Conservation (phyloP, 1,140 invertebrate species). For the Drosophila setifemur region DNA sequence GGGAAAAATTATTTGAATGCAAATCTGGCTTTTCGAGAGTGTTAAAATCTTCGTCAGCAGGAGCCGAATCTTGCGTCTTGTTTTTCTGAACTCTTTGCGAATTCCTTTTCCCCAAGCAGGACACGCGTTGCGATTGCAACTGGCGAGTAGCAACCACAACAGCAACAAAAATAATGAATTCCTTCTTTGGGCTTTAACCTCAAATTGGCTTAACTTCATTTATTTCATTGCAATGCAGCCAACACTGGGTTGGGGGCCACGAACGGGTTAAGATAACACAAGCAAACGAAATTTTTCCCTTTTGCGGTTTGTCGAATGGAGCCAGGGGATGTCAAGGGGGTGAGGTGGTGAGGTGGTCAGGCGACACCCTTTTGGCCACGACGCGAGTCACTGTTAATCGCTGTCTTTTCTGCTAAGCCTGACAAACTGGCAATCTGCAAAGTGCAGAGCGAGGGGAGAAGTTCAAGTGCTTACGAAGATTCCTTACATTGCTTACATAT, state of each 20-base stretch:
- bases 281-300: slow-evolving; percentile 43
- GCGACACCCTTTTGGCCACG: slow-evolving; percentile 21
- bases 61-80: background rate
- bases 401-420: slow-evolving; percentile 29
- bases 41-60: background rate
- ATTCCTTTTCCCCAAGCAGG: slow-evolving; percentile 52
- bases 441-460: background rate
- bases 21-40: background rate
- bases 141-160: slow-evolving; percentile 12
- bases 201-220: slow-evolving; percentile 79
- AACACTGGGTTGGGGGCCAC: slow-evolving; percentile 5
- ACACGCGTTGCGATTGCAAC: slow-evolving; percentile 52
- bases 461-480: slow-evolving; percentile 8
- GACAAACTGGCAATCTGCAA: slow-evolving; percentile 32
- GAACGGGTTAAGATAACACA: slow-evolving; percentile 43
- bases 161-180: slow-evolving; percentile 66
- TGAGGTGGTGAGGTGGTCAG: background rate
- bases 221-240: slow-evolving; percentile 59
- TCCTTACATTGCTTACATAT: slow-evolving; percentile 23
- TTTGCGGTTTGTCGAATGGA: slow-evolving; percentile 23
- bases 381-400: slow-evolving; percentile 38
- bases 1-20: too few species aligned
- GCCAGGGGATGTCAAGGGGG: background rate
- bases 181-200: slow-evolving; percentile 73
- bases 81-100: slow-evolving; percentile 14